Evolutionary conservation across 2,113 vertebrate genomes (phyloP), one percentile per base, ranked within the genome.

Genomic region (Leuciscus idus): DNA sequence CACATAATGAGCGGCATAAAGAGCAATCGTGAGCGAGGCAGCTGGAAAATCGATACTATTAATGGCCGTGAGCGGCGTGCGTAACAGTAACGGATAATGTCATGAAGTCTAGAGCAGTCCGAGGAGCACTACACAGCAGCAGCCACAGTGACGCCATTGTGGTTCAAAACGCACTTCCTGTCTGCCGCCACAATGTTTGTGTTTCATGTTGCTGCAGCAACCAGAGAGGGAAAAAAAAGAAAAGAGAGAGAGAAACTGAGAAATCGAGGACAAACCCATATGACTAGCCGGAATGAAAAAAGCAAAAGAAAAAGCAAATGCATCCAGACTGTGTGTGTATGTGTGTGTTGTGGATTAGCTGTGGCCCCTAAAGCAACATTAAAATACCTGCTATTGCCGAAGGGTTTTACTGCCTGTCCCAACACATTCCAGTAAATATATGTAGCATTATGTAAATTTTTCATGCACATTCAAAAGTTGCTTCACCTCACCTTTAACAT

Each of bases 61-160:
- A 94, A 92, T 93, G 92, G 91, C 86, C 86, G 88, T 84, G 83
- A 91, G 93, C 84, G 86, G 92, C 91, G 87, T 90, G 86, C 17
- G 26, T 89, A 86, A 89, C 91, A 91, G 88, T 92, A 92, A 89
- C 92, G 89, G 92, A 93, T 92, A 93, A 92, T 90, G 92, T 92
- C 91, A 90, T 88, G 82, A 70, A 70, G 74, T 48, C 88, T 85
- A 83, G 66, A 85, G 80, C 77, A 88, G 91, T 87, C 91, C 78
- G 86, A 91, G 92, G 85, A 90, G 92, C 6, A 70, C 91, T 77
- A 28, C 39, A 84, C 48, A 15, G 62, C 76, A n/a, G 33, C 82
- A 95, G 95, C 94, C 94, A 93, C 94, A 94, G 92, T 95, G 95
- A 95, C 95, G 95, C 93, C 94, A 95, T 94, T 95, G 95, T 94